phyloP scores from a whole-genome alignment of 1,140 invertebrate genomes.

The Cotesia glomerata region DNA sequence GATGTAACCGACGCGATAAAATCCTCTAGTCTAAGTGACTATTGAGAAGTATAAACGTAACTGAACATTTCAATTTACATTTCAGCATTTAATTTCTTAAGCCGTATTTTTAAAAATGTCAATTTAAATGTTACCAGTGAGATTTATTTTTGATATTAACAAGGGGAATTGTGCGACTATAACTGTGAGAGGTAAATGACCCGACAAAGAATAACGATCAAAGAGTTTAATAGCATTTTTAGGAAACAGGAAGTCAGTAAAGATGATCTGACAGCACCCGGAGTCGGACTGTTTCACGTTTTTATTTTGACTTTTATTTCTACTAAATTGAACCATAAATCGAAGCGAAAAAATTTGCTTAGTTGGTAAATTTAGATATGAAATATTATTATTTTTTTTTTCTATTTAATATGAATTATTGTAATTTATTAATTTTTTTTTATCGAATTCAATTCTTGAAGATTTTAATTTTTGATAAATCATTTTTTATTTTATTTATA shows the following conservation, averaged over 20 bases:
- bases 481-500: too few relatives aligned
- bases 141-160: neutral
- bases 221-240: neutral
- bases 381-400: neutral
- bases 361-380: too few relatives aligned
- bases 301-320: neutral
- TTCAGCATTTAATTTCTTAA: too few relatives aligned
- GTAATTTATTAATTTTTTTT: too few relatives aligned
- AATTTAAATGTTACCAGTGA: neutral
- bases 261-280: conserved; percentile 1
- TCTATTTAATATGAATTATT: too few relatives aligned
- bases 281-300: neutral
- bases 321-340: neutral
- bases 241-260: conserved; percentile 13
- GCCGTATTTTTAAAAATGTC: neutral
- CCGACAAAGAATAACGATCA: conserved; percentile 9
- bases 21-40: too few relatives aligned
- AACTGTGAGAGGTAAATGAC: neutral
- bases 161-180: neutral
- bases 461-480: too few relatives aligned
- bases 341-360: too few relatives aligned
- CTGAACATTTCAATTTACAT: too few relatives aligned
- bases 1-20: too few relatives aligned
- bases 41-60: too few relatives aligned
- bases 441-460: too few relatives aligned